Evolutionary conservation across 2,113 vertebrate genomes (phyloP).

Genomic region (Tursiops truncatus): DNA sequence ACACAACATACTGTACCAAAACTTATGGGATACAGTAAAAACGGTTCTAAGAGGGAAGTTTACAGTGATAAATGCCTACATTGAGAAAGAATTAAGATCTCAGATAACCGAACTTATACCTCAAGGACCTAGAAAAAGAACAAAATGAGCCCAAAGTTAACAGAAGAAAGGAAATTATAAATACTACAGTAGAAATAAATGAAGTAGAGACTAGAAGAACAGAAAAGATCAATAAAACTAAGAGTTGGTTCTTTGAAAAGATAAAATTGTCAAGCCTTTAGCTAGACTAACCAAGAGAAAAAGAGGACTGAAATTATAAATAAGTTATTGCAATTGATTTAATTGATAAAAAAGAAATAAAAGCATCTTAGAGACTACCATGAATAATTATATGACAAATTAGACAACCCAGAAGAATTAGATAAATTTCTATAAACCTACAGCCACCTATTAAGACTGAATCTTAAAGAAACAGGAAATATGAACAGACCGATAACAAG

Average conservation of each 20-base stretch:
- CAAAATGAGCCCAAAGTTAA: background rate
- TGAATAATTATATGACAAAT: background rate
- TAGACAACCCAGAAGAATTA: background rate
- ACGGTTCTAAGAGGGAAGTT: background rate
- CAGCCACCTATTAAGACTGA: background rate
- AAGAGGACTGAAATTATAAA: background rate
- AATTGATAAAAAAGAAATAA: background rate
- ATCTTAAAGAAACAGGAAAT: background rate
- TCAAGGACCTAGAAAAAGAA: background rate
- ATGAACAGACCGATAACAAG: background rate
- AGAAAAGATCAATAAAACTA: background rate
- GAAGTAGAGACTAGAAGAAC: background rate
- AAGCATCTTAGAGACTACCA: background rate
- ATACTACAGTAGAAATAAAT: background rate
- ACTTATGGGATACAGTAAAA: background rate
- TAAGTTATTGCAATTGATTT: background rate
- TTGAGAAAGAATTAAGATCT: background rate
- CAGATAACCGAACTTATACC: background rate
- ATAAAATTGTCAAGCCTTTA: background rate
- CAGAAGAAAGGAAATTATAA: background rate
- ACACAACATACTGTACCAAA: background rate
- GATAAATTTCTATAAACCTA: background rate
- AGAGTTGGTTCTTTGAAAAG: background rate
- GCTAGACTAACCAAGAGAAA: background rate
- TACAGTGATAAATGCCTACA: background rate